Percentiles rank a stretch among this genome's conserved stretches.
These are phyloP conservation scores for Cheirogaleus major DNA, from an alignment of 2,797 vertebrate genomes.

Conservation along the genomic window DNA sequence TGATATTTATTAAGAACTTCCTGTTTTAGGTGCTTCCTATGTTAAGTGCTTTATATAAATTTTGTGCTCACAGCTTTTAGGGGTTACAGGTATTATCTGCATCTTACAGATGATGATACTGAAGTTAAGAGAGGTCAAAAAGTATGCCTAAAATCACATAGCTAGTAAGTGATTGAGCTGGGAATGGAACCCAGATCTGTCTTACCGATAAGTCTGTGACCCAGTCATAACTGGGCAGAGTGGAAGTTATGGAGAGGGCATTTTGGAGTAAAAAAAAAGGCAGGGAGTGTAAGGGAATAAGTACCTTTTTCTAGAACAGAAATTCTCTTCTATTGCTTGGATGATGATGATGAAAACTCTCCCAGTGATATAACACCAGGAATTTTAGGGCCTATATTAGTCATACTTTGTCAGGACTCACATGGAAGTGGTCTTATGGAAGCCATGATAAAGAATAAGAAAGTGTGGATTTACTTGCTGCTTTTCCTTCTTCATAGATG, in stretches of 20 bases:
- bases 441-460: not conserved
- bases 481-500: not conserved
- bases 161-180: not conserved
- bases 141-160: not conserved
- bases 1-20: not conserved
- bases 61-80: not conserved
- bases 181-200: not conserved
- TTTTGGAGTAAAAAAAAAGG: not conserved
- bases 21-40: not conserved
- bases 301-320: not conserved
- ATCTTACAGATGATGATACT: not conserved
- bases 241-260: not conserved
- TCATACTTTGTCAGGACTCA: not conserved
- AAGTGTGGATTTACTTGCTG: not conserved
- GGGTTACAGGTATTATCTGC: not conserved
- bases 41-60: not conserved
- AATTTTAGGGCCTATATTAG: not conserved
- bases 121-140: not conserved
- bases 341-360: not conserved
- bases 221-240: not conserved
- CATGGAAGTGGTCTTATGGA: not conserved
- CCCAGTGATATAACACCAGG: not conserved
- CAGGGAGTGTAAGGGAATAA: not conserved
- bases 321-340: not conserved
- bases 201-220: not conserved